A percentile compares a stretch with the other conserved stretches of the same genome.
Evolutionary conservation across 2,113 vertebrate species (phyloP).

Genomic region (Daphoenositta chrysoptera): DNA sequence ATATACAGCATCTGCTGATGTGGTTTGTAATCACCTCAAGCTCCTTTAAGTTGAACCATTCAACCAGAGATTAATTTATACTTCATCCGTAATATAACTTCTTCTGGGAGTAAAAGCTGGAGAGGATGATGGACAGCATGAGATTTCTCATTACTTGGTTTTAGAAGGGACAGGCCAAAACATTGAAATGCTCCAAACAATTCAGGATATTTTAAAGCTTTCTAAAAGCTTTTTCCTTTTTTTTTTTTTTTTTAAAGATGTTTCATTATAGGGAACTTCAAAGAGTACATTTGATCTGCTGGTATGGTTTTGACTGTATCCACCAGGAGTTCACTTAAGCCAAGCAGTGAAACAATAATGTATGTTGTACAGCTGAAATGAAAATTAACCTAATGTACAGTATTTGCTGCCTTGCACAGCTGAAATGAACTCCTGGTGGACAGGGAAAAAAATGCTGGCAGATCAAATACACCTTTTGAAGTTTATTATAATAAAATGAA

Average conservation of each 20-base stretch:
- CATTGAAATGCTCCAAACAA: constrained; percentile 2
- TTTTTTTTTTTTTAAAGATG: background rate
- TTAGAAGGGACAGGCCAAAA: background rate
- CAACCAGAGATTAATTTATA: background rate
- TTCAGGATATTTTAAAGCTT: constrained; percentile 18
- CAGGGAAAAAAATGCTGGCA: constrained; percentile 28
- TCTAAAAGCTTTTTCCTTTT: background rate
- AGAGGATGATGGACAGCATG: background rate
- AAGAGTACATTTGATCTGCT: constrained; percentile 61
- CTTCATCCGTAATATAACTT: background rate
- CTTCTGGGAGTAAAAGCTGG: background rate
- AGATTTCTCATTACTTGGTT: background rate
- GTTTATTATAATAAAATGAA: constrained; percentile 43
- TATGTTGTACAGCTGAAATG: constrained; percentile 12
- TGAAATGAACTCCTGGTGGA: constrained; percentile 50
- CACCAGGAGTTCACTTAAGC: constrained; percentile 22
- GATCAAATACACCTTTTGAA: constrained; percentile 55
- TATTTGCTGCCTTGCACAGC: constrained; percentile 7
- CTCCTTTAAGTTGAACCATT: background rate
- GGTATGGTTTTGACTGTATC: constrained; percentile 47
- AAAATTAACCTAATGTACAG: constrained; percentile 40
- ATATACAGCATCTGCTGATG: background rate
- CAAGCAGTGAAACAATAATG: background rate
- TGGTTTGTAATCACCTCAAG: background rate
- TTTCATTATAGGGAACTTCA: constrained; percentile 60